Conservation (phyloP, 2,113 vertebrate species). For the Antigone vipio region DNA sequence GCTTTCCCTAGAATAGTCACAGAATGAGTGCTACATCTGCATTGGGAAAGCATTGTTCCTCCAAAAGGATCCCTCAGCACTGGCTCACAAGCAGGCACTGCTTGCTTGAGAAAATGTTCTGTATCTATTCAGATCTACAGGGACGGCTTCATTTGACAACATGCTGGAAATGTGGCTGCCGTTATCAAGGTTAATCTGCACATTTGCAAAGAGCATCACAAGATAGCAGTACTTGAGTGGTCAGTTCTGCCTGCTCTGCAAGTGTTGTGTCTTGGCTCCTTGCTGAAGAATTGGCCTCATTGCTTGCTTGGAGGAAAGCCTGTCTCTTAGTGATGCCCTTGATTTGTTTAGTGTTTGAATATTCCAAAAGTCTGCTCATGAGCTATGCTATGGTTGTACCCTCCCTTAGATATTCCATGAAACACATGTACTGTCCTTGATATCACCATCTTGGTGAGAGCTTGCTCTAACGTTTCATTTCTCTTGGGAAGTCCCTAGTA, state of each 20-base stretch:
- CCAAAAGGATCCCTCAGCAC: background rate
- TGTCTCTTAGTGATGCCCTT: background rate
- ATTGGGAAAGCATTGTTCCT: background rate
- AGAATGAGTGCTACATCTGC: background rate
- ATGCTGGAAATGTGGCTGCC: background rate
- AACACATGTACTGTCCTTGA: background rate
- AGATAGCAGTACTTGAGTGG: background rate
- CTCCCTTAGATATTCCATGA: background rate
- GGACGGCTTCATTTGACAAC: background rate
- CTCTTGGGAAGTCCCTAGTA: background rate
- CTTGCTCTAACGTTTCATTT: background rate
- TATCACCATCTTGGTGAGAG: background rate
- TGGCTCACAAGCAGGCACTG: background rate
- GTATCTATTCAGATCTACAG: background rate
- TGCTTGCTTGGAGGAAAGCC: background rate
- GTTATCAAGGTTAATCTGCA: background rate
- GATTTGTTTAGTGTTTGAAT: background rate
- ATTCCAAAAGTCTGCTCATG: background rate
- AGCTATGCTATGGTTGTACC: background rate
- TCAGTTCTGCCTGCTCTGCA: background rate
- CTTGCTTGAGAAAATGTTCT: background rate
- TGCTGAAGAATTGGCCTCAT: background rate
- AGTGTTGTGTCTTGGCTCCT: background rate
- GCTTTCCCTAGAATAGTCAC: background rate
- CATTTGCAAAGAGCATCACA: background rate